Percentiles rank a stretch among this genome's conserved stretches.
These are phyloP conservation scores for Budorcas taxicolor DNA, from an alignment of 2,113 vertebrate genomes.

Conservation along the genomic window DNA sequence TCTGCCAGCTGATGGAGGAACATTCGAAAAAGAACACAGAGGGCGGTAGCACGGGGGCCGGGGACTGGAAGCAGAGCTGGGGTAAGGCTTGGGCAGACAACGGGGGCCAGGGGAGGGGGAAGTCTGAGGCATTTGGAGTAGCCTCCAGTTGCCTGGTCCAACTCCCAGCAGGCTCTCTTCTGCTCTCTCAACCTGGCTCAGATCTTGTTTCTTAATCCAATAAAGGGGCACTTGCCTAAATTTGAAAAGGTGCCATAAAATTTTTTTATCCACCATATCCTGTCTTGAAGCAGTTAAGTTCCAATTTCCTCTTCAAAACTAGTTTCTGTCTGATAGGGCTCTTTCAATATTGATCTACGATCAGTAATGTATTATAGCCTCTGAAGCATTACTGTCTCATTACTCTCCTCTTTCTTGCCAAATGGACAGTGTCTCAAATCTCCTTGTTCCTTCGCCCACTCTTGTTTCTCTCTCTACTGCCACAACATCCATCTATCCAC, in stretches of 20 bases:
- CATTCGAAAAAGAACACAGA: too few relatives aligned
- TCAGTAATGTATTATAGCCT: background rate
- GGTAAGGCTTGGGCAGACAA: background rate
- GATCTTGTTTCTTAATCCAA: background rate
- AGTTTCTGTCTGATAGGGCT: background rate
- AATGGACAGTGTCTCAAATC: background rate
- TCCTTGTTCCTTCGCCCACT: background rate
- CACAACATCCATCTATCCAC: fast-evolving
- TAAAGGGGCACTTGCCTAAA: background rate
- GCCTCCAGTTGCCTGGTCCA: background rate
- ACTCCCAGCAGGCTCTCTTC: background rate
- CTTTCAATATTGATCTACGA: background rate
- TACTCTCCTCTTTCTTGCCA: background rate
- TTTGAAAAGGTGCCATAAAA: background rate
- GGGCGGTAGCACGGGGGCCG: background rate
- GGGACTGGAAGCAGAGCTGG: background rate
- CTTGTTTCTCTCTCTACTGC: background rate
- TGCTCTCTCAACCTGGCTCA: background rate
- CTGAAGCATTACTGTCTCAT: background rate
- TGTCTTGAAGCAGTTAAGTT: background rate
- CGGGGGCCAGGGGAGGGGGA: background rate
- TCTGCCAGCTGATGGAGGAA: background rate
- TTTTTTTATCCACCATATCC: background rate
- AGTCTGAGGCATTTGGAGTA: background rate
- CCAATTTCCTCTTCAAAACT: background rate